Percentiles rank a stretch among this genome's conserved stretches.
Conservation (phyloP, 1,140 invertebrate genomes). For the Scaptodrosophila lebanonensis region DNA sequence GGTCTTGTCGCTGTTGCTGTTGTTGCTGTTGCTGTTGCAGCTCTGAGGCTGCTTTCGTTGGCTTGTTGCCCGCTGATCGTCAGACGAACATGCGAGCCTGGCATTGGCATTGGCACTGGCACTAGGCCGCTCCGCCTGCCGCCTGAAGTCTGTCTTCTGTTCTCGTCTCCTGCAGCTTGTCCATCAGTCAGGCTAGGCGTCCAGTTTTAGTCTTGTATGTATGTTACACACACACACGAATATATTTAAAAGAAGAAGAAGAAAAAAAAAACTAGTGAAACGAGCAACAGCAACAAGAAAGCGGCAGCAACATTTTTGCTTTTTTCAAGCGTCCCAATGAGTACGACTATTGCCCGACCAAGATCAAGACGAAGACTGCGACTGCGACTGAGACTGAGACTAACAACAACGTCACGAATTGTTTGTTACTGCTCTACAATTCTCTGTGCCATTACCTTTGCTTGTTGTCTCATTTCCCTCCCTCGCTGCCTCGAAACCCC, state of each 20-base stretch:
- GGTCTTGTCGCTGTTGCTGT: constrained; percentile 7
- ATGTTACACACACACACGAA: constrained; percentile 16
- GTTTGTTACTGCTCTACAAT: constrained; percentile 72
- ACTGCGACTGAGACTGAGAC: constrained; percentile 46
- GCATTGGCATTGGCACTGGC: neutral
- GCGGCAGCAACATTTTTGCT: constrained; percentile 50
- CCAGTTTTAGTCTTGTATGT: constrained; percentile 13
- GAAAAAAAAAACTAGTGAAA: constrained; percentile 17
- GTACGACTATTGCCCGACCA: neutral
- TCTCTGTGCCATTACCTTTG: constrained; percentile 43
- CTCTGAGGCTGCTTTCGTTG: constrained; percentile 9
- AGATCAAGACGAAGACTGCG: constrained; percentile 2
- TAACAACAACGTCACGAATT: constrained; percentile 76
- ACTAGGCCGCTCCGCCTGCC: too few species aligned
- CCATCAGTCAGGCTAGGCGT: neutral
- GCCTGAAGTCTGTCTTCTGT: constrained; percentile 17
- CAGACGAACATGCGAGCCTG: constrained; percentile 10
- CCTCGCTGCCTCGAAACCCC: neutral
- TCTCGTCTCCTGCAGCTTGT: neutral
- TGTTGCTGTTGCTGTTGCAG: constrained; percentile 40
- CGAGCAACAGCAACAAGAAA: constrained; percentile 39
- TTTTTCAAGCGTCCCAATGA: constrained; percentile 19
- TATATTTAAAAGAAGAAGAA: constrained; percentile 16
- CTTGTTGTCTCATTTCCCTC: constrained; percentile 23
- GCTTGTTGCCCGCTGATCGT: constrained; percentile 33